A percentile compares a stretch with the other conserved stretches of the same genome.
Conservation (phyloP, 2,113 vertebrate genomes). For the Oceanodroma tethys region DNA sequence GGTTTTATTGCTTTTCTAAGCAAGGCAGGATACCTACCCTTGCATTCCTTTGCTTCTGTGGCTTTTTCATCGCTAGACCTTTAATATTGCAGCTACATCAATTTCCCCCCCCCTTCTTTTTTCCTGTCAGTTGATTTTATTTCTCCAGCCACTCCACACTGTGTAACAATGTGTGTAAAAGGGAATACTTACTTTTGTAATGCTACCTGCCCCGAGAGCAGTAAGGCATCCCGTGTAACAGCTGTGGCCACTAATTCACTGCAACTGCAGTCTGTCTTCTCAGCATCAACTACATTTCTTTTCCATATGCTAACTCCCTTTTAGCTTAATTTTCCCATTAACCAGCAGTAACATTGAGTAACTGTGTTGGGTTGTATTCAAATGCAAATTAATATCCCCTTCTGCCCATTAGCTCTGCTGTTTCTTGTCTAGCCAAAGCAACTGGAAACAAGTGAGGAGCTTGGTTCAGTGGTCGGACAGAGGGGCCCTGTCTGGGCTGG, state of each 20-base stretch:
- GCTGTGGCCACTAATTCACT: conserved; percentile 42
- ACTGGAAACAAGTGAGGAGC: conserved; percentile 6
- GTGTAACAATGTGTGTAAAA: background rate
- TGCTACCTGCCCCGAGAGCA: background rate
- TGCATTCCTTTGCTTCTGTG: background rate
- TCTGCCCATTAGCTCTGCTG: conserved; percentile 51
- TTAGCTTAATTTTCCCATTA: conserved; percentile 53
- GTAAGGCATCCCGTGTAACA: background rate
- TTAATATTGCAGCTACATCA: background rate
- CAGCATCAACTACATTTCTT: conserved; percentile 33
- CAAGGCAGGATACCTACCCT: background rate
- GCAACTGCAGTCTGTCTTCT: conserved; percentile 19
- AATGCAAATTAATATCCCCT: conserved; percentile 59
- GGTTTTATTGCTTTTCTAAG: background rate
- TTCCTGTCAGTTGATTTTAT: background rate
- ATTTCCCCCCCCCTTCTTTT: background rate
- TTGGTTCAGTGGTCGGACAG: conserved; percentile 8
- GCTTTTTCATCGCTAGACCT: background rate
- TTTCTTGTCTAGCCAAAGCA: conserved; percentile 51
- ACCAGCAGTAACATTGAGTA: conserved; percentile 46
- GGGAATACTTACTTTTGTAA: conserved; percentile 11
- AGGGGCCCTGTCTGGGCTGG: conserved; percentile 21
- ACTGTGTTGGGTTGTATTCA: conserved; percentile 45
- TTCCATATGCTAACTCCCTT: conserved; percentile 46
- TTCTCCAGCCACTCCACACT: background rate